These are phyloP conservation scores for Camptogramma bilineatum DNA, from an alignment of 2,888 invertebrate species.

Conservation along the genomic window DNA sequence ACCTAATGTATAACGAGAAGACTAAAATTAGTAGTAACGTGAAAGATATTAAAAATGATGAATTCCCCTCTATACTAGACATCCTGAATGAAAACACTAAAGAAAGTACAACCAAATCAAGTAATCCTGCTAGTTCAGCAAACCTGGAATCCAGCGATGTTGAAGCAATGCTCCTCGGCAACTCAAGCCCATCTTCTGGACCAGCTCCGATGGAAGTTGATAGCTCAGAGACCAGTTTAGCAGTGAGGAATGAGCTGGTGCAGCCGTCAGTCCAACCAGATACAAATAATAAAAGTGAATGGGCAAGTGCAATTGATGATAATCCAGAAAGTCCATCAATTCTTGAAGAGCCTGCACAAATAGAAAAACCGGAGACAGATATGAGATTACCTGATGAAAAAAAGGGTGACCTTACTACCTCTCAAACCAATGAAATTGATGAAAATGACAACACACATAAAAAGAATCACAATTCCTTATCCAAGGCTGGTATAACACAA, in stretches of 20 bases:
- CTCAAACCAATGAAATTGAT: constrained; percentile 42
- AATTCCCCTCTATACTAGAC: constrained; percentile 82
- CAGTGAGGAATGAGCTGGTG: constrained; percentile 53
- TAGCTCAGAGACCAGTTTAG: constrained; percentile 55
- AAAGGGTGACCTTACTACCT: constrained; percentile 10
- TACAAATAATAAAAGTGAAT: constrained; percentile 15
- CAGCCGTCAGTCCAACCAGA: constrained; percentile 10
- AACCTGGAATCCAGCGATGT: constrained; percentile 77
- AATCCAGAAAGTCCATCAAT: constrained; percentile 75
- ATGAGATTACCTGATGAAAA: constrained; percentile 17
- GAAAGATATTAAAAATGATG: constrained; percentile 72
- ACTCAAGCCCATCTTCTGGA: constrained; percentile 51
- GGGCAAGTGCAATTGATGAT: constrained; percentile 48
- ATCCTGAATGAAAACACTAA: constrained; percentile 71
- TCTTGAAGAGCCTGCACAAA: constrained; percentile 63
- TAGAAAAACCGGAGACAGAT: constrained; percentile 36
- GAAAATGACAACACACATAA: constrained; percentile 46
- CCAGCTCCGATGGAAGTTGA: constrained; percentile 67
- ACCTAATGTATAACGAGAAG: constrained; percentile 78
- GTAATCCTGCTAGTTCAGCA: constrained; percentile 56
- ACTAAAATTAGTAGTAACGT: constrained; percentile 55
- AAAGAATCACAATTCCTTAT: constrained; percentile 40
- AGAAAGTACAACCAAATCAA: constrained; percentile 48
- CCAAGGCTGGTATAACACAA: constrained; percentile 58
- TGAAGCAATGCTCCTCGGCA: constrained; percentile 78